These are phyloP conservation scores for Megaceryle alcyon DNA, from an alignment of 2,797 vertebrate genomes.

Conservation along the genomic window DNA sequence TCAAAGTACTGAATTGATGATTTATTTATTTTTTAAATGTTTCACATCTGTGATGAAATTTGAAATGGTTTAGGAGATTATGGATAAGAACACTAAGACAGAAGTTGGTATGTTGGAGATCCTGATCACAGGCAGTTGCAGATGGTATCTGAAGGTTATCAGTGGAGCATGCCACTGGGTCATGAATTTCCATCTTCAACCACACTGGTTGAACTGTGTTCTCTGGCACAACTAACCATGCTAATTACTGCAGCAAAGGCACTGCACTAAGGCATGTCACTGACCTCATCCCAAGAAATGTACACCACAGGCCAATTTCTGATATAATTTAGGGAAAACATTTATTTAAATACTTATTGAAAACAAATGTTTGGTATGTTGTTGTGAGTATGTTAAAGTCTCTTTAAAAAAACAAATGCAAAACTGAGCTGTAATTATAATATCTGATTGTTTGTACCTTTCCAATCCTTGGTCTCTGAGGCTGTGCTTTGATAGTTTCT, in stretches of 20 bases:
- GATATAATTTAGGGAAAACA: not conserved
- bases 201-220: not conserved
- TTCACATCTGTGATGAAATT: not conserved
- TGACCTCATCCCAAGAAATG: not conserved
- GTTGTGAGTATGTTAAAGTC: not conserved
- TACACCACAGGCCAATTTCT: not conserved
- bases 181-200: not conserved
- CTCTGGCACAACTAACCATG: not conserved
- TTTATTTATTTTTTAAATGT: not conserved
- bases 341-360: constrained; percentile 24
- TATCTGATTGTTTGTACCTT: constrained; percentile 22
- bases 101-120: not conserved
- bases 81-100: not conserved
- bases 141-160: not conserved
- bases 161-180: not conserved
- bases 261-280: not conserved
- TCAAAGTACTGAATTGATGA: not conserved
- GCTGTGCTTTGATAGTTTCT: constrained; percentile 24
- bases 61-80: not conserved
- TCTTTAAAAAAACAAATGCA: not conserved
- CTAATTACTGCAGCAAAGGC: not conserved
- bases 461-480: not conserved
- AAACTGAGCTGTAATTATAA: not conserved
- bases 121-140: not conserved
- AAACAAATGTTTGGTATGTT: constrained; percentile 45